A percentile compares a stretch with the other conserved stretches of the same genome.
These are phyloP conservation scores for Oscheius sp. DNA, from an alignment of 2,888 invertebrate genomes.

Conservation along the genomic window DNA sequence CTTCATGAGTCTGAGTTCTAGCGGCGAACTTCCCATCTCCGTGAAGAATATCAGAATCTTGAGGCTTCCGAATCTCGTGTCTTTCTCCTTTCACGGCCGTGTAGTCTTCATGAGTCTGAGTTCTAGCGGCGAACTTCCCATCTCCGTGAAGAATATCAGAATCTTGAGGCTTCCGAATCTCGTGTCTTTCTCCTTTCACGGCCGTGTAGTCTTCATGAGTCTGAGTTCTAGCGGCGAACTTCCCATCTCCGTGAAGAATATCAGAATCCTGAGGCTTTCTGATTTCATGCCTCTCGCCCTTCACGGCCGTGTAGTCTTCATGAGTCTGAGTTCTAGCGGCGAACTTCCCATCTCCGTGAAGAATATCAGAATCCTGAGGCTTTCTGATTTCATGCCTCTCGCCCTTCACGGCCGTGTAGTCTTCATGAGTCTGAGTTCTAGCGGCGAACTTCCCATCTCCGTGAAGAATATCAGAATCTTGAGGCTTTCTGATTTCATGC, in stretches of 20 bases:
- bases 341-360: constrained; percentile 7
- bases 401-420: background rate
- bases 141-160: constrained; percentile 4
- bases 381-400: background rate
- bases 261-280: constrained; percentile 7
- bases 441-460: constrained; percentile 7
- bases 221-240: background rate
- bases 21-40: constrained; percentile 8
- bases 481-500: background rate
- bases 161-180: background rate
- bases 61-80: background rate
- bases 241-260: constrained; percentile 3
- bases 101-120: constrained; percentile 9
- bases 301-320: background rate
- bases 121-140: background rate
- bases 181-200: background rate
- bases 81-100: background rate
- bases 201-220: constrained; percentile 5
- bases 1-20: background rate
- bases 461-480: constrained; percentile 1
- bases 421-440: constrained; percentile 1
- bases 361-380: background rate
- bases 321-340: constrained; percentile 1
- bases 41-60: constrained; percentile 4
- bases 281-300: background rate